phyloP scores from a whole-genome alignment of 92 coral and sea anemone species.

The Metridium senile region DNA sequence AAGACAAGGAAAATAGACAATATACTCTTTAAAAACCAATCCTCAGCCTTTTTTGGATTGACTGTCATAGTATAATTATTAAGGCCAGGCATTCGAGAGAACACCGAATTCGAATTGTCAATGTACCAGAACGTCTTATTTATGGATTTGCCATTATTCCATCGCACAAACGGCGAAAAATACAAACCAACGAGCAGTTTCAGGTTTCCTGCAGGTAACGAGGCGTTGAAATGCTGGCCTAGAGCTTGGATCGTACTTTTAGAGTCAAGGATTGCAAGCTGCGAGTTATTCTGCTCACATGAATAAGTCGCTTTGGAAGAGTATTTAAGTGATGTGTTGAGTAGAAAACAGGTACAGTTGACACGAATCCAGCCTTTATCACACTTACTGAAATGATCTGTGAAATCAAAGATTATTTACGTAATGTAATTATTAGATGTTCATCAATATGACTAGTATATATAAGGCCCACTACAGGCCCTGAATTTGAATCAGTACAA shows the following conservation, averaged over 20 bases:
- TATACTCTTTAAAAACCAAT: background rate
- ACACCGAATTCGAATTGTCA: background rate
- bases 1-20: background rate
- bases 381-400: background rate
- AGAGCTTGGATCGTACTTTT: background rate
- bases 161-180: background rate
- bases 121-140: background rate
- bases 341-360: background rate
- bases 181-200: background rate
- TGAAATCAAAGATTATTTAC: background rate
- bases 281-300: background rate
- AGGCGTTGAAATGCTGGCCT: background rate
- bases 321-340: background rate
- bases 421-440: background rate
- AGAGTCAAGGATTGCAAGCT: background rate
- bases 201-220: background rate
- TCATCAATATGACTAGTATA: no score
- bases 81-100: background rate
- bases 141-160: background rate
- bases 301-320: background rate
- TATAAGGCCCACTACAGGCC: no score
- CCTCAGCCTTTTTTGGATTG: background rate
- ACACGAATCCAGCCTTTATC: background rate
- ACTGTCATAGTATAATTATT: background rate
- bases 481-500: no score